phyloP scores from a whole-genome alignment of 2,888 invertebrate species.

The Drosophila conformis region DNA sequence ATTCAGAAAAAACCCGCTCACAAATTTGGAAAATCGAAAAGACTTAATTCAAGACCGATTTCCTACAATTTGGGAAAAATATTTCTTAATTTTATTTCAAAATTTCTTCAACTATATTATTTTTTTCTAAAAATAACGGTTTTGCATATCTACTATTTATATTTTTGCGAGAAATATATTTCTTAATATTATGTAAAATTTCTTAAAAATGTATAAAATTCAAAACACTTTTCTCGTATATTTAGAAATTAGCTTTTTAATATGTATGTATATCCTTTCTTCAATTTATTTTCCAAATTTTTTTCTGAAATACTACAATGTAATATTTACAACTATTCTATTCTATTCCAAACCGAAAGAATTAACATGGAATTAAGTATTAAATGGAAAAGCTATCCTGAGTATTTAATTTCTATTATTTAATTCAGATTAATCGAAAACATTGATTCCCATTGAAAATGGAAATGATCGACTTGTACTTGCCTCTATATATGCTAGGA shows the following conservation, averaged over 20 bases:
- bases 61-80: neutral
- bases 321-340: neutral
- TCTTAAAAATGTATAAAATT: no score
- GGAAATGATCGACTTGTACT: constrained; percentile 5
- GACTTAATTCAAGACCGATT: neutral
- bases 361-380: neutral
- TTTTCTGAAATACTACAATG: no score
- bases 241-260: no score
- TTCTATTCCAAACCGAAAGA: neutral
- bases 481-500: constrained; percentile 96
- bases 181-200: no score
- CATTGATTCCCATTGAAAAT: neutral
- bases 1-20: rapidly evolving
- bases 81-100: neutral
- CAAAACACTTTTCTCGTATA: no score
- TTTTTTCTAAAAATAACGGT: neutral
- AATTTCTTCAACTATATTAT: neutral
- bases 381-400: neutral
- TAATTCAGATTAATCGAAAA: neutral
- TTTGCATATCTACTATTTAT: no score
- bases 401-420: no score
- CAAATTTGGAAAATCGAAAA: no score
- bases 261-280: no score
- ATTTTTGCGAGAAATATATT: no score
- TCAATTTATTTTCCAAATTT: no score